Percentiles rank a stretch among this genome's conserved stretches.
These are phyloP conservation scores for Hydrolagus colliei DNA, from an alignment of 2,797 vertebrate genomes.

Conservation along the genomic window DNA sequence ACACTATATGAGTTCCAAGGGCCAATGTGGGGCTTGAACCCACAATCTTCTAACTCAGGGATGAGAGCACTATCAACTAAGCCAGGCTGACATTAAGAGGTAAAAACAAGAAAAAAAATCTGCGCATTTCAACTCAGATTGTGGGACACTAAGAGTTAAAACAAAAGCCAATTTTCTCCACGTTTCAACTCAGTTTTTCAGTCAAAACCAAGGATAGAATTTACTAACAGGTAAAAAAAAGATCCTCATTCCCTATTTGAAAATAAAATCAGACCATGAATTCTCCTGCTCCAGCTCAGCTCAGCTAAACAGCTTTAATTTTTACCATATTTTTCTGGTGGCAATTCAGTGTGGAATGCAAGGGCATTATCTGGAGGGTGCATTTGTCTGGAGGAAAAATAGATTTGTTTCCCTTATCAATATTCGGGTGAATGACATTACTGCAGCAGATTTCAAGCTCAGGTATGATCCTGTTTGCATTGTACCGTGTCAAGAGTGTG, in stretches of 20 bases:
- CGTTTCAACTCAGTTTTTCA: background rate
- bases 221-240: background rate
- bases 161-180: too few relatives aligned
- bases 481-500: background rate
- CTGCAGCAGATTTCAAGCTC: background rate
- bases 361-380: background rate
- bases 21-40: too few relatives aligned
- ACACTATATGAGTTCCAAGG: too few relatives aligned
- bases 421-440: background rate
- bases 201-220: background rate
- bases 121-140: too few relatives aligned
- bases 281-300: background rate
- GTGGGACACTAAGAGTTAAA: too few relatives aligned
- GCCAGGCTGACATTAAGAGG: too few relatives aligned
- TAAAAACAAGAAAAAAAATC: too few relatives aligned
- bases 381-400: background rate
- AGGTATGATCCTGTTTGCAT: background rate
- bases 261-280: background rate
- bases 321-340: background rate
- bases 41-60: too few relatives aligned
- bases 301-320: background rate
- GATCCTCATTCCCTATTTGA: background rate
- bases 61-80: too few relatives aligned
- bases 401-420: background rate
- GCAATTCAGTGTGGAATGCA: background rate